Evolutionary conservation across 2,888 invertebrate genomes (phyloP), one percentile per base, ranked within the genome.

Genomic region (Saturnia japonica): DNA sequence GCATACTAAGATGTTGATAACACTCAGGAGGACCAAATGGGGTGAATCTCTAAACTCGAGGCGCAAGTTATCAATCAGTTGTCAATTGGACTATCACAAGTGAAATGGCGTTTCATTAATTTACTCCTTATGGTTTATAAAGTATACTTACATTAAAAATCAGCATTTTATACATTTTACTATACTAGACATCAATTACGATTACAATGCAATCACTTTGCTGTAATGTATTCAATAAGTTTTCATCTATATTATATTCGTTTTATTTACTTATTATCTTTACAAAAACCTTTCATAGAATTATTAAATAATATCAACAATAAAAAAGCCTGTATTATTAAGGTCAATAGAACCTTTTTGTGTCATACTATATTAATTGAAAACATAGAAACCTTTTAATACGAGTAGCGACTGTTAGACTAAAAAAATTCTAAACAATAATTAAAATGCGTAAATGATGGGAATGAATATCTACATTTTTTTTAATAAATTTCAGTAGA

Each of bases 21-120:
- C 40, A 40, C 64, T n/a, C 19, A 19, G 19, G 54, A 57, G 25
- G 12, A 25, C 51, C 19, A 67, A 70, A 67, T 70, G 42, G 66
- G 43, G 43, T 54, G 51, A 42, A 54, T 54, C 54, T 70, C 51
- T 51, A 47, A 54, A 54, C 19, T 67, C 43, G 54, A 62, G 51
- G 42, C 25, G 70, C 43, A 43, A 62, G 51, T 54, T 42, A 70
- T 70, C 51, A 70, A 70, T 70, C 70, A 70, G 25, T 70, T 67
- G 70, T 47, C 51, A 47, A 47, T 28, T 43, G 47, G n/a, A 28
- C 16, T 12, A 22, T 69, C 47, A 47, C 66, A 47, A 66, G 66
- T 54, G 43, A 40, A 66, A 68, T 60, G 45, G 69, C 67, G 68
- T 67, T 72, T 51, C 43, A 22, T 43, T 67, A 42, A 66, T 54